phyloP scores from a whole-genome alignment of 1,140 invertebrate genomes.

The Rhysida immarginata region DNA sequence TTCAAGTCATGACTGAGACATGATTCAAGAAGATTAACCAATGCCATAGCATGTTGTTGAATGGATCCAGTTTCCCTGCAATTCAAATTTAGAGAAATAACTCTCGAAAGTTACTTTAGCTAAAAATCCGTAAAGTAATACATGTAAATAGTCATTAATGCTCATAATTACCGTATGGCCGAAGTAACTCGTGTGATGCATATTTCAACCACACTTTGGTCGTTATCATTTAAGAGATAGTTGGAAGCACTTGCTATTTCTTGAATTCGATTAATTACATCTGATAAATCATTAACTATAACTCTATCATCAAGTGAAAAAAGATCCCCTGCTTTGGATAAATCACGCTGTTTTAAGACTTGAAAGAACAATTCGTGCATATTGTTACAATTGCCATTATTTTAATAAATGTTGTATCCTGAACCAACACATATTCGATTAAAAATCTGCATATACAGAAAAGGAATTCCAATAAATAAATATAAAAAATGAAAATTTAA shows the following conservation, averaged over 20 bases:
- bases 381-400: too few species aligned
- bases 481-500: too few species aligned
- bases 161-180: conserved; percentile 58
- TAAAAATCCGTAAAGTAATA: too few species aligned
- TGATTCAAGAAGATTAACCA: conserved; percentile 68
- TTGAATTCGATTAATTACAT: conserved; percentile 59
- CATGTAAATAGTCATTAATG: too few species aligned
- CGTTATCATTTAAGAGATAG: conserved; percentile 70
- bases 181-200: conserved; percentile 75
- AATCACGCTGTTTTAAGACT: conserved; percentile 67
- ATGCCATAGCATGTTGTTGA: conserved; percentile 61
- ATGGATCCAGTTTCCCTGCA: conserved; percentile 68
- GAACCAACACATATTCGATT: too few species aligned
- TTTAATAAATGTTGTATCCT: too few species aligned
- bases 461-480: too few species aligned
- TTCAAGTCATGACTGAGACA: conserved; percentile 76
- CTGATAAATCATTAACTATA: conserved; percentile 68
- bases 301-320: conserved; percentile 71
- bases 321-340: conserved; percentile 77
- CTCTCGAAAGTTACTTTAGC: conserved; percentile 1
- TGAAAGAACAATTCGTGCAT: conserved; percentile 81
- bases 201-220: conserved; percentile 86
- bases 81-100: conserved; percentile 11
- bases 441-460: too few species aligned
- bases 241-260: conserved; percentile 61